Conservation (phyloP, 1,140 invertebrate genomes). For the Octopus sinensis region DNA sequence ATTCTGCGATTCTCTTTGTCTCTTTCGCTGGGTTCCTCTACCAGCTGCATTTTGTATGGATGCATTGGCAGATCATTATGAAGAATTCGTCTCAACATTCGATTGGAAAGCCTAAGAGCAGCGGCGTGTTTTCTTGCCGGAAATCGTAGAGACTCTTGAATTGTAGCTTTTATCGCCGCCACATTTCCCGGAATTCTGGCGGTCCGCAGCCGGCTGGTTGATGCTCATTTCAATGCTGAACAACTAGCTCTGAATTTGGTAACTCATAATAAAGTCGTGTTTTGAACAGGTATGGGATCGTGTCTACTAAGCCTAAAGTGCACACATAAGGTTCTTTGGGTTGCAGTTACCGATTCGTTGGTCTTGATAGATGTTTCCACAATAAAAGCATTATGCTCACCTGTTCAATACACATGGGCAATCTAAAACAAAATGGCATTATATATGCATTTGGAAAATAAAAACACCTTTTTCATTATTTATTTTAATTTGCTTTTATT, state of each 20-base stretch:
- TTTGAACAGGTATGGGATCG: background rate
- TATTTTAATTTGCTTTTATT: background rate
- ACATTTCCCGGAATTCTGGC: background rate
- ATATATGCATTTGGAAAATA: background rate
- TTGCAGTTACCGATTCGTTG: background rate
- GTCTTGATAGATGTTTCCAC: background rate
- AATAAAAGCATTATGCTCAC: background rate
- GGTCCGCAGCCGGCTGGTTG: background rate
- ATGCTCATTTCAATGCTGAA: no score
- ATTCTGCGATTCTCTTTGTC: background rate
- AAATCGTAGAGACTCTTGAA: background rate
- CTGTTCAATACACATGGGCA: background rate
- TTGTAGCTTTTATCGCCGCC: background rate
- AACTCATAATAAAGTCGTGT: background rate
- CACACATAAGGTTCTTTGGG: no score
- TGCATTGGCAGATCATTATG: background rate
- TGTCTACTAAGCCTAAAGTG: background rate
- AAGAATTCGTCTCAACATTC: background rate
- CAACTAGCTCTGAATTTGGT: no score
- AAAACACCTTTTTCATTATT: background rate
- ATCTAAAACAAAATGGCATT: background rate
- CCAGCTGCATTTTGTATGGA: background rate
- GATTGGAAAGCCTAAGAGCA: background rate
- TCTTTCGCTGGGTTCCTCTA: background rate
- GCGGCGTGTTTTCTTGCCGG: background rate